phyloP scores from a whole-genome alignment of 2,797 vertebrate genomes.

The Melanotaenia trifasciata region DNA sequence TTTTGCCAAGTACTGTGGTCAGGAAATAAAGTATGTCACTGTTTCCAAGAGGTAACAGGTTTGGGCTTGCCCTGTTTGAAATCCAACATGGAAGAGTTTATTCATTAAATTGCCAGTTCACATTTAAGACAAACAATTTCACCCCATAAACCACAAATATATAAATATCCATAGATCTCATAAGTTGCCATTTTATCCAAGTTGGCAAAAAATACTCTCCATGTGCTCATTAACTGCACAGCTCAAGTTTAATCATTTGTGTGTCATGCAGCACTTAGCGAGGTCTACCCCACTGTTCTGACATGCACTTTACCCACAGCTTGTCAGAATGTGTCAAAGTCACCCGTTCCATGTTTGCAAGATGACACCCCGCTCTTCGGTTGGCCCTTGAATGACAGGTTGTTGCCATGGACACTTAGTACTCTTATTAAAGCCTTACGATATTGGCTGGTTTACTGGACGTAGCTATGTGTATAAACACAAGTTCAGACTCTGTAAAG shows the following conservation, averaged over 20 bases:
- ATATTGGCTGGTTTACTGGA: constrained; percentile 54
- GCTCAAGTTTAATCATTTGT: constrained; percentile 53
- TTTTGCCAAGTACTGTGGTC: constrained; percentile 56
- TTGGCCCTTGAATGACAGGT: constrained; percentile 31
- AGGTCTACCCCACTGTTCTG: constrained; percentile 47
- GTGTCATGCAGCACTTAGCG: constrained; percentile 56
- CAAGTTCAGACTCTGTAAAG: constrained; percentile 62
- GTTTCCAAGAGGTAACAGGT: constrained; percentile 69
- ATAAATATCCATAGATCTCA: constrained; percentile 47
- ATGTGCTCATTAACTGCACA: constrained; percentile 44
- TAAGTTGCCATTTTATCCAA: constrained; percentile 30
- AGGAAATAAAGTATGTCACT: constrained; percentile 67
- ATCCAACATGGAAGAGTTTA: constrained; percentile 67
- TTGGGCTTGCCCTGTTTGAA: constrained; percentile 42
- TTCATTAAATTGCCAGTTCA: constrained; percentile 65
- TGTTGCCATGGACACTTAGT: constrained; percentile 48
- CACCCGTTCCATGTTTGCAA: constrained; percentile 50
- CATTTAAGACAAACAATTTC: constrained; percentile 69
- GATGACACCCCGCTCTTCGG: constrained; percentile 34
- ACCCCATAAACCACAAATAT: constrained; percentile 62
- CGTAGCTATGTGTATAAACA: constrained; percentile 67
- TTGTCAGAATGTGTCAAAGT: constrained; percentile 59
- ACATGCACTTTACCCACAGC: constrained; percentile 53
- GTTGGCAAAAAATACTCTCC: constrained; percentile 51
- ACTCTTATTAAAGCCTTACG: constrained; percentile 52